Evolutionary conservation across 2,797 vertebrate genomes (phyloP).

Genomic region (Threskiornis aethiopicus): DNA sequence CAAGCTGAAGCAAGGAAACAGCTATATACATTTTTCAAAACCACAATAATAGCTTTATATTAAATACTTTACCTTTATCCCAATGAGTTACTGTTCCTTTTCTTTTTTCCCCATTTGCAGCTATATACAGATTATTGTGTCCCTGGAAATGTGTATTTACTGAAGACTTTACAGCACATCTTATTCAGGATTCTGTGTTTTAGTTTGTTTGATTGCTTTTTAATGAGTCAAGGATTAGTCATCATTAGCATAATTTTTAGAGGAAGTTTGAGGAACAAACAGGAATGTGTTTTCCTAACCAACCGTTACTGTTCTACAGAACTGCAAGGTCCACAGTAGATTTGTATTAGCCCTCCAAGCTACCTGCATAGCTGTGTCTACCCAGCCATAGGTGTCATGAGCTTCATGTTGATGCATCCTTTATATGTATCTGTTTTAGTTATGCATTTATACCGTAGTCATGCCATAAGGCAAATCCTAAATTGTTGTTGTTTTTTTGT

Average conservation of each 20-base stretch:
- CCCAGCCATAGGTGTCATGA: neutral
- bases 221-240: neutral
- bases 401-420: neutral
- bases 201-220: neutral
- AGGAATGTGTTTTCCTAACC: neutral
- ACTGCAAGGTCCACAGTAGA: neutral
- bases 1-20: neutral
- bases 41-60: neutral
- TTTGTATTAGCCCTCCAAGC: neutral
- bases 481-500: neutral
- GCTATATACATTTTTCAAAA: neutral
- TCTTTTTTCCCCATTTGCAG: neutral
- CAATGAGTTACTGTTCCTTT: neutral
- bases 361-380: neutral
- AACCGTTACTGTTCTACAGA: neutral
- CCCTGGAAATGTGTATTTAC: neutral
- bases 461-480: neutral
- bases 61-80: neutral
- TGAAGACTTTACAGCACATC: neutral
- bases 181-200: neutral
- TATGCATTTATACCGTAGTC: neutral
- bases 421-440: neutral
- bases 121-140: neutral
- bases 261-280: neutral
- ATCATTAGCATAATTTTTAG: neutral